Percentiles rank a stretch among this genome's conserved stretches.
phyloP scores from a whole-genome alignment of 1,140 invertebrate species.

The Hylaeus anthracinus region DNA sequence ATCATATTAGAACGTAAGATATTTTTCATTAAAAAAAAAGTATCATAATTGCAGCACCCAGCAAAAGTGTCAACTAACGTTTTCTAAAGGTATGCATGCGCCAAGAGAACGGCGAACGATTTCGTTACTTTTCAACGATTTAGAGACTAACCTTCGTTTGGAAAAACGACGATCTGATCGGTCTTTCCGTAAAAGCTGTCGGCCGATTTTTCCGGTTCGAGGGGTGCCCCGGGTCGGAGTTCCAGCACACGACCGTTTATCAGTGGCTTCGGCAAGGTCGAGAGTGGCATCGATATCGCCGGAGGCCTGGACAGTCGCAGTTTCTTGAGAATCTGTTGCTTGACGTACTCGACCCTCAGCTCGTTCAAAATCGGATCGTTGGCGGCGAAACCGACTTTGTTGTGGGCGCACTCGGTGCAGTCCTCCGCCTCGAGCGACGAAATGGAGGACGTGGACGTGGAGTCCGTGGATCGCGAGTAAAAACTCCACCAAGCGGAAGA shows the following conservation, averaged over 20 bases:
- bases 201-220: slow-evolving; percentile 73
- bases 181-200: slow-evolving; percentile 91
- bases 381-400: slow-evolving; percentile 66
- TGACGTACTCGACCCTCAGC: slow-evolving; percentile 88
- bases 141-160: slow-evolving; percentile 84
- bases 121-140: too few relatives aligned
- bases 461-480: slow-evolving; percentile 49
- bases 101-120: too few relatives aligned
- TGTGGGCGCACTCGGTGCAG: slow-evolving; percentile 71
- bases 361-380: slow-evolving; percentile 79
- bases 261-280: slow-evolving; percentile 85
- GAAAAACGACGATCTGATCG: slow-evolving; percentile 89
- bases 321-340: slow-evolving; percentile 90
- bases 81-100: too few relatives aligned
- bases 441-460: background rate
- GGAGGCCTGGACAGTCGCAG: slow-evolving; percentile 88
- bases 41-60: too few relatives aligned
- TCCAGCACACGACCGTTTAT: slow-evolving; percentile 83
- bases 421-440: slow-evolving; percentile 41
- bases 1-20: too few relatives aligned
- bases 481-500: slow-evolving; percentile 69
- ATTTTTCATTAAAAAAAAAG: too few relatives aligned
- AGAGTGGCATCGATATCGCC: slow-evolving; percentile 81
- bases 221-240: slow-evolving; percentile 72
- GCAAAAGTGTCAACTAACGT: too few relatives aligned